These are phyloP conservation scores for Synaphobranchus kaupii DNA, from an alignment of 2,797 vertebrate genomes.

Conservation along the genomic window DNA sequence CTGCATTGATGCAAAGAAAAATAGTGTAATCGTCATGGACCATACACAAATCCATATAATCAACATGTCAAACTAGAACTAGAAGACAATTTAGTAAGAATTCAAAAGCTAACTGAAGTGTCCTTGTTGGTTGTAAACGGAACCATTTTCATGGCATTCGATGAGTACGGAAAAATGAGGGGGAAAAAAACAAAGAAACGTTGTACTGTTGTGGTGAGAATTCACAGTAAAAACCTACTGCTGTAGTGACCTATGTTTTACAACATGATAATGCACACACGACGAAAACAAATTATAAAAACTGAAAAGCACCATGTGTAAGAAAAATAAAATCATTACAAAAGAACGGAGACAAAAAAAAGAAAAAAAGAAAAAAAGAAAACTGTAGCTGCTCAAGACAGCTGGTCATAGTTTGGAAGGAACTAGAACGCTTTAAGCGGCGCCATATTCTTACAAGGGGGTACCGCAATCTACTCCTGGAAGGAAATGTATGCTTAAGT, in stretches of 20 bases:
- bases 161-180: conserved; percentile 27
- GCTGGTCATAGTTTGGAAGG: conserved; percentile 48
- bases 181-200: not conserved
- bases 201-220: conserved; percentile 41
- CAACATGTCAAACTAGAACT: conserved; percentile 52
- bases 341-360: conserved; percentile 48
- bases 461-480: not conserved
- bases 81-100: conserved; percentile 38
- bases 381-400: conserved; percentile 47
- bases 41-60: conserved; percentile 37
- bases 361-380: conserved; percentile 52
- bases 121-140: conserved; percentile 53
- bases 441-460: not conserved
- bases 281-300: conserved; percentile 39
- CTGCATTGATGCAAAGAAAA: not conserved
- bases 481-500: not conserved
- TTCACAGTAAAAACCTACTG: conserved; percentile 56
- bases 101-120: conserved; percentile 11
- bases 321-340: conserved; percentile 49
- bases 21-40: not conserved
- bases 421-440: conserved; percentile 47
- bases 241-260: conserved; percentile 40
- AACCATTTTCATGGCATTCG: conserved; percentile 41
- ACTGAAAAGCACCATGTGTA: conserved; percentile 48
- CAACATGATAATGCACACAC: conserved; percentile 16